Evolutionary conservation across 2,797 vertebrate genomes (phyloP).

Genomic region (Vultur gryphus): DNA sequence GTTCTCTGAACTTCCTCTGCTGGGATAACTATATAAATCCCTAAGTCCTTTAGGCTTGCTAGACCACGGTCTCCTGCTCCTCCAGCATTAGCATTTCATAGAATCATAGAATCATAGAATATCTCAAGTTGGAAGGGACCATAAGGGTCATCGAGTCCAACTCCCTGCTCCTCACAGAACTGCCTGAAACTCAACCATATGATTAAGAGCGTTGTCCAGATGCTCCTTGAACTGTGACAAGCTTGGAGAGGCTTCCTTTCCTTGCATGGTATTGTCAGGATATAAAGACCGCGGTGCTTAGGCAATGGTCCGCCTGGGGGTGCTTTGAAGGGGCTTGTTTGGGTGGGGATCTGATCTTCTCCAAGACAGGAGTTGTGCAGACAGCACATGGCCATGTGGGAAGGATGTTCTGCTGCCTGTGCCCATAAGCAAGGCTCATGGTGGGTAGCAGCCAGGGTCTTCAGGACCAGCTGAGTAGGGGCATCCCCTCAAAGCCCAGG

Average conservation of each 20-base stretch:
- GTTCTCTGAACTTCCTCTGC: neutral
- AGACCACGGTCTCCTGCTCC: neutral
- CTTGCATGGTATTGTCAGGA: neutral
- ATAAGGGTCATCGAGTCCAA: neutral
- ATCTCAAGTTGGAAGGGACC: neutral
- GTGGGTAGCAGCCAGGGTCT: neutral
- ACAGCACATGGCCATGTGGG: neutral
- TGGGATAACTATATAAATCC: neutral
- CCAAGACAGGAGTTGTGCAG: neutral
- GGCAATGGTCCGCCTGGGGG: neutral
- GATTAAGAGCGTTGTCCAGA: neutral
- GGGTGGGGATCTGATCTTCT: neutral
- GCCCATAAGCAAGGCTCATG: fast-evolving
- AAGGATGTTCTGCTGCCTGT: neutral
- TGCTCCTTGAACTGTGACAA: neutral
- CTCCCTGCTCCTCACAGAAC: neutral
- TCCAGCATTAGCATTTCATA: neutral
- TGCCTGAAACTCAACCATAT: neutral
- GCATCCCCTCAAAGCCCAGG: neutral
- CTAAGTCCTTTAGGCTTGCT: neutral
- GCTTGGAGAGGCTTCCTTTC: neutral
- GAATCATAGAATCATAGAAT: neutral
- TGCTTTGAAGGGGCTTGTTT: neutral
- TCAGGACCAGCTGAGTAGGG: neutral
- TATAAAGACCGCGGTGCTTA: neutral